Conservation (phyloP, 2,888 invertebrate genomes). For the Acrobasis consociella region DNA sequence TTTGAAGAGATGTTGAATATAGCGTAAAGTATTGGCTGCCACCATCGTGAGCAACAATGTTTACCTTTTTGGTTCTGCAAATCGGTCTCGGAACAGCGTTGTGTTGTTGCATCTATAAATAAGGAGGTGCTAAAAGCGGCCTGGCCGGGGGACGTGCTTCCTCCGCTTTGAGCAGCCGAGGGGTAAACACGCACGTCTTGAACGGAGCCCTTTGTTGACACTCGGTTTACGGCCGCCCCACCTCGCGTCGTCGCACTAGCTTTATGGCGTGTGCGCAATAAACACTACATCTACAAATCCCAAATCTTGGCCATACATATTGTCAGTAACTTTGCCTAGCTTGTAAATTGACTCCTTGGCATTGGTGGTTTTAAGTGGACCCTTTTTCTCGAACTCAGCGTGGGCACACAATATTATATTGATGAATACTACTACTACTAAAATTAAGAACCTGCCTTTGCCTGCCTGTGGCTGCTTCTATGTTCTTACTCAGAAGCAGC, state of each 20-base stretch:
- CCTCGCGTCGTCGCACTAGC: conserved; percentile 48
- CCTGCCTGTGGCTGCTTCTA: no score
- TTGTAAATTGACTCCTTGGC: no score
- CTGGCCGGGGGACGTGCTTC: conserved; percentile 77
- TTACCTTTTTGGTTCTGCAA: conserved; percentile 74
- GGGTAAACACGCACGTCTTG: conserved; percentile 72
- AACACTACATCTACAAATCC: conserved; percentile 48
- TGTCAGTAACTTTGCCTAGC: no score
- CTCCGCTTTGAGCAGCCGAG: conserved; percentile 76
- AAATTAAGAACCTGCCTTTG: no score
- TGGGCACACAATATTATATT: no score
- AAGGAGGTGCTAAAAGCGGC: conserved; percentile 82
- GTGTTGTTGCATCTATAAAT: conserved; percentile 77
- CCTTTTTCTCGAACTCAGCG: no score
- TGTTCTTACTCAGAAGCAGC: no score
- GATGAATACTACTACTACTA: no score
- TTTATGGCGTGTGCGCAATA: conserved; percentile 62
- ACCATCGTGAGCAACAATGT: conserved; percentile 58
- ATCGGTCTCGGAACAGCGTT: conserved; percentile 64
- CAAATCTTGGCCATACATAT: not conserved
- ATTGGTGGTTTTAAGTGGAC: no score
- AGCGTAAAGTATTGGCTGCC: conserved; percentile 12
- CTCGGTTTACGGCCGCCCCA: conserved; percentile 70
- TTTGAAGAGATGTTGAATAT: conserved; percentile 3
- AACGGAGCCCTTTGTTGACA: conserved; percentile 77